Percentiles rank a stretch among this genome's conserved stretches.
These are phyloP conservation scores for Acronicta leporina DNA, from an alignment of 2,888 invertebrate genomes.

Conservation along the genomic window DNA sequence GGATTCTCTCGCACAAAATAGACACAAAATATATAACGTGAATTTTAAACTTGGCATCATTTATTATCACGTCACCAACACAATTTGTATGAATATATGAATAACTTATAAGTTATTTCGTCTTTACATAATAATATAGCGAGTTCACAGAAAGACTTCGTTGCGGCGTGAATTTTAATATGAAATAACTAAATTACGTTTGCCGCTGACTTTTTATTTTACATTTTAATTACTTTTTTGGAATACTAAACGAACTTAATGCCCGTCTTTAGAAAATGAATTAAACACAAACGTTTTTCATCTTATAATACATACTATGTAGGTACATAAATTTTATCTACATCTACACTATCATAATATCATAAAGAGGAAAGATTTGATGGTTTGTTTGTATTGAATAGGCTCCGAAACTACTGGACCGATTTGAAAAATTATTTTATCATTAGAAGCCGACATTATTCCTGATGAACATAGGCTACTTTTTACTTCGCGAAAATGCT, in stretches of 20 bases:
- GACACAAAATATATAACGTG: conserved; percentile 45
- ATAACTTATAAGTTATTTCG: conserved; percentile 41
- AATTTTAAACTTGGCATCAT: conserved; percentile 46
- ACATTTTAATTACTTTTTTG: conserved; percentile 14
- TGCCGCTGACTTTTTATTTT: conserved; percentile 20
- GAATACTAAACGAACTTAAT: conserved; percentile 22
- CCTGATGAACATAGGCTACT: too few species aligned
- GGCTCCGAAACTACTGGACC: too few species aligned
- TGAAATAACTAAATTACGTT: conserved; percentile 28
- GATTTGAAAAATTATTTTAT: too few species aligned
- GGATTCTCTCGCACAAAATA: conserved; percentile 50
- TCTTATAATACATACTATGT: too few species aligned
- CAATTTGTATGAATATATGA: conserved; percentile 53
- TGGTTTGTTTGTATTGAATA: too few species aligned
- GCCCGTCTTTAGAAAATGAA: conserved; percentile 3
- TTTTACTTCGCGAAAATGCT: too few species aligned
- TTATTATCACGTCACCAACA: conserved; percentile 49
- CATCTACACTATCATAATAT: too few species aligned
- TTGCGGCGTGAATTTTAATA: conserved; percentile 43
- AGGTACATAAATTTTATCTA: too few species aligned
- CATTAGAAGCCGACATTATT: too few species aligned
- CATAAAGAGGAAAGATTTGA: too few species aligned
- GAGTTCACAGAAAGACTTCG: conserved; percentile 33
- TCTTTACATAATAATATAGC: conserved; percentile 43
- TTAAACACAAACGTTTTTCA: not conserved